Percentiles rank a stretch among this genome's conserved stretches.
Evolutionary conservation across 2,113 vertebrate species (phyloP).

Genomic region (Piprites chloris): DNA sequence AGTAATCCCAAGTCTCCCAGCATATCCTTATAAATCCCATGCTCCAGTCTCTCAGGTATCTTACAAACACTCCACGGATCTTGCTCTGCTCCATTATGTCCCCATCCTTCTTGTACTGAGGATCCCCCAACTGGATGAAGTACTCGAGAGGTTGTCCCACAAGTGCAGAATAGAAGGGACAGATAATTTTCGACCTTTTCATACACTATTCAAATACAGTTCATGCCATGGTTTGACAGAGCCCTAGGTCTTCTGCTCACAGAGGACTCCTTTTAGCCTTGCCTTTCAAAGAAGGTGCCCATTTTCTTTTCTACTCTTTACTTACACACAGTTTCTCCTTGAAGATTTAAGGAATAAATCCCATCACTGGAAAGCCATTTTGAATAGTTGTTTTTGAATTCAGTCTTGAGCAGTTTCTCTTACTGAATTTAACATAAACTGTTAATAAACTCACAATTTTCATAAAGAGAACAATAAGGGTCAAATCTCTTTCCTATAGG

Average conservation of each 20-base stretch:
- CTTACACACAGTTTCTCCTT: not conserved
- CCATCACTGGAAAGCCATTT: not conserved
- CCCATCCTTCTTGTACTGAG: not conserved
- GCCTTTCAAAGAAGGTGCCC: not conserved
- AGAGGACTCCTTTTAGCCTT: not conserved
- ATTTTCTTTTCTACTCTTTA: not conserved
- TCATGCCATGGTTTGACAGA: not conserved
- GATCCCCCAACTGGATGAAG: not conserved
- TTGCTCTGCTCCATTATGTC: not conserved
- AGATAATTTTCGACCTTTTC: not conserved
- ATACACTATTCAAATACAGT: not conserved
- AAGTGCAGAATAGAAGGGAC: not conserved
- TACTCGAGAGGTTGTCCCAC: not conserved
- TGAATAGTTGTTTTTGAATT: not conserved
- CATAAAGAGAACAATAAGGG: not conserved
- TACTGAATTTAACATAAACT: not conserved
- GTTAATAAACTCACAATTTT: not conserved
- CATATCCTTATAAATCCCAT: not conserved
- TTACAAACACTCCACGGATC: not conserved
- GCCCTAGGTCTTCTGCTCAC: not conserved
- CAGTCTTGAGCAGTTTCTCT: not conserved
- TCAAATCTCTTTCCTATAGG: not conserved
- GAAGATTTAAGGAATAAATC: not conserved
- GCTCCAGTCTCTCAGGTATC: not conserved
- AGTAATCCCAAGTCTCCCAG: not conserved